These are phyloP conservation scores for Halocynthia aurantium DNA, from an alignment of 23 tunicate species.

Conservation along the genomic window DNA sequence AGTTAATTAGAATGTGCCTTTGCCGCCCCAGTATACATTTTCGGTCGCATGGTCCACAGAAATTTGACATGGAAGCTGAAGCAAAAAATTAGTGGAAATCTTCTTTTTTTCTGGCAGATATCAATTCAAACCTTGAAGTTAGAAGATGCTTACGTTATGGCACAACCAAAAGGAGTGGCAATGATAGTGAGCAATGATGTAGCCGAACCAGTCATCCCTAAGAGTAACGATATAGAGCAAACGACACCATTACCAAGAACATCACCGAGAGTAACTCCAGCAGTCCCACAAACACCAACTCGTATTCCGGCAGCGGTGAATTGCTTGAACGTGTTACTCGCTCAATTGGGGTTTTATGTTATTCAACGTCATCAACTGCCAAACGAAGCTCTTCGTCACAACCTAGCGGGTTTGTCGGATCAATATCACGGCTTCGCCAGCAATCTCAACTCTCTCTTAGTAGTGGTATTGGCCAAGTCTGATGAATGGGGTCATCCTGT, in stretches of 20 bases:
- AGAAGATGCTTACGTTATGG: slow-evolving; percentile 64
- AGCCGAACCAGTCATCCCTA: background rate
- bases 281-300: background rate
- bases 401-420: slow-evolving; percentile 74
- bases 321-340: slow-evolving; percentile 28
- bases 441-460: slow-evolving; percentile 58
- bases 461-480: slow-evolving; percentile 35
- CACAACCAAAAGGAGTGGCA: slow-evolving; percentile 89
- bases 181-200: slow-evolving; percentile 70
- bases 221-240: background rate
- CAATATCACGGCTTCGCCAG: slow-evolving; percentile 78
- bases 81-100: too few species aligned
- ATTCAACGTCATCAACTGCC: slow-evolving; percentile 40
- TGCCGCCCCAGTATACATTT: too few species aligned
- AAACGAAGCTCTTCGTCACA: slow-evolving; percentile 40
- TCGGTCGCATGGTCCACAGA: too few species aligned
- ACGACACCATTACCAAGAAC: background rate
- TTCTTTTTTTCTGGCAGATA: too few species aligned
- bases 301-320: slow-evolving; percentile 2
- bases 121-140: background rate
- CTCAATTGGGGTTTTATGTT: slow-evolving; percentile 72
- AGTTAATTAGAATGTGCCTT: too few species aligned
- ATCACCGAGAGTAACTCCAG: background rate
- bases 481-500: slow-evolving; percentile 53
- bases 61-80: too few species aligned